phyloP scores from a whole-genome alignment of 1,140 invertebrate species.

The Panagrolaimus sp. region DNA sequence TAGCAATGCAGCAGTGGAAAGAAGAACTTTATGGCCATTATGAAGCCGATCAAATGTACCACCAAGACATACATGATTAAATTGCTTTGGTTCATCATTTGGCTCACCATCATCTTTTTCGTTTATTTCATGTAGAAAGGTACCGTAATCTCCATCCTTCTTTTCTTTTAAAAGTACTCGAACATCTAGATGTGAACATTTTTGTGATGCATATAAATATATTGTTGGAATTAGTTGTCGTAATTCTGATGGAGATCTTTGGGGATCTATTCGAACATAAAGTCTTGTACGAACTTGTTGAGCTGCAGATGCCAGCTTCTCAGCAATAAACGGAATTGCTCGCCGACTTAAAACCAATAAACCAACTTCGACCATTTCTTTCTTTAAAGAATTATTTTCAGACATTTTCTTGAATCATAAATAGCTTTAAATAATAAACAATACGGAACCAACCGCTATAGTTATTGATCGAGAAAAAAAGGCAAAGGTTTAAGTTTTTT shows the following conservation, averaged over 20 bases:
- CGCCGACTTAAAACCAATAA: slow-evolving; percentile 28
- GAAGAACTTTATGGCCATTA: slow-evolving; percentile 84
- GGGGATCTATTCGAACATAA: slow-evolving; percentile 68
- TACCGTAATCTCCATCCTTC: slow-evolving; percentile 21
- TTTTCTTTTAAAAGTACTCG: slow-evolving; percentile 63
- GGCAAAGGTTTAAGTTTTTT: no score
- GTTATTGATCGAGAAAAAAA: no score
- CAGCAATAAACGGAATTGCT: slow-evolving; percentile 8
- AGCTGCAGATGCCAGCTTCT: slow-evolving; percentile 17
- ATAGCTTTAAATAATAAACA: no score
- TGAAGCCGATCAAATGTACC: slow-evolving; percentile 93
- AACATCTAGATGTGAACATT: slow-evolving; percentile 63
- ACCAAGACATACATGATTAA: slow-evolving; percentile 76
- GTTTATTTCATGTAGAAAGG: not conserved
- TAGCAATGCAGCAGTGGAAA: slow-evolving; percentile 74
- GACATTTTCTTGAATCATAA: no score
- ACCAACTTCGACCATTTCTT: slow-evolving; percentile 27
- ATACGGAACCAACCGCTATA: no score
- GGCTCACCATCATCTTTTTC: slow-evolving; percentile 11
- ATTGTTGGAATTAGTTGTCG: slow-evolving; percentile 54
- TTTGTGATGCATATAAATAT: slow-evolving; percentile 45
- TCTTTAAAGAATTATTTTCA: no score
- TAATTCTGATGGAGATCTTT: slow-evolving; percentile 58
- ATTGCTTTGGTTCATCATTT: slow-evolving; percentile 60
- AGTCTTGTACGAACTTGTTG: slow-evolving; percentile 62